These are phyloP conservation scores for Dryadula phaetusa DNA, from an alignment of 2,888 invertebrate species.

Conservation along the genomic window DNA sequence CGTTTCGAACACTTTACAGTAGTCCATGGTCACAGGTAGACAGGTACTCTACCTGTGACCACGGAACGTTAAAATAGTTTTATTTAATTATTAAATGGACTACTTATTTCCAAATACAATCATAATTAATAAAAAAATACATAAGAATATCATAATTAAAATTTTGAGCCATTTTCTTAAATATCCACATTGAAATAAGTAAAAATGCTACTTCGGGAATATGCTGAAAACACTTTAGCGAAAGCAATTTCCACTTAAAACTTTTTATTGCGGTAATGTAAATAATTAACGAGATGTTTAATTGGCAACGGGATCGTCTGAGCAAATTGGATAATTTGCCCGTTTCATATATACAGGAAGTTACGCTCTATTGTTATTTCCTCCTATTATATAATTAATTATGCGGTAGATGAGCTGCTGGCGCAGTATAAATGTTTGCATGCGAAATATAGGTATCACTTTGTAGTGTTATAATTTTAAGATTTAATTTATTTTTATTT, in stretches of 20 bases:
- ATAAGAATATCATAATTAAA: background rate
- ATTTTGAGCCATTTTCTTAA: background rate
- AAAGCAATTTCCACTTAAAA: conserved; percentile 29
- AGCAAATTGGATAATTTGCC: conserved; percentile 39
- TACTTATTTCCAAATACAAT: too few relatives aligned
- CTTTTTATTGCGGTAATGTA: conserved; percentile 35
- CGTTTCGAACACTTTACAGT: too few relatives aligned
- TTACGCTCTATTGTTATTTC: conserved; percentile 31
- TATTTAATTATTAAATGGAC: too few relatives aligned
- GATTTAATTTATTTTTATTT: conserved; percentile 6
- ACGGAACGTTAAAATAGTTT: too few relatives aligned
- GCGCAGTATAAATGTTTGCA: conserved; percentile 8
- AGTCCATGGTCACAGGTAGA: too few relatives aligned
- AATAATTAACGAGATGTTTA: conserved; percentile 43
- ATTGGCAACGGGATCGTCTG: conserved; percentile 40
- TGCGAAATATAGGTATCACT: background rate
- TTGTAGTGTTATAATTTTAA: conserved; percentile 13
- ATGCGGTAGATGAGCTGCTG: conserved; percentile 9
- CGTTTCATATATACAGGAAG: conserved; percentile 32
- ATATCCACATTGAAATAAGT: background rate
- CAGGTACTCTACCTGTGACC: too few relatives aligned
- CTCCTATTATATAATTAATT: conserved; percentile 15
- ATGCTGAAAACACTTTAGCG: conserved; percentile 19
- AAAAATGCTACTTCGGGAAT: conserved; percentile 12
- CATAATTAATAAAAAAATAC: background rate